These are phyloP conservation scores for Apeltes quadracus DNA, from an alignment of 2,113 vertebrate species.

Conservation along the genomic window DNA sequence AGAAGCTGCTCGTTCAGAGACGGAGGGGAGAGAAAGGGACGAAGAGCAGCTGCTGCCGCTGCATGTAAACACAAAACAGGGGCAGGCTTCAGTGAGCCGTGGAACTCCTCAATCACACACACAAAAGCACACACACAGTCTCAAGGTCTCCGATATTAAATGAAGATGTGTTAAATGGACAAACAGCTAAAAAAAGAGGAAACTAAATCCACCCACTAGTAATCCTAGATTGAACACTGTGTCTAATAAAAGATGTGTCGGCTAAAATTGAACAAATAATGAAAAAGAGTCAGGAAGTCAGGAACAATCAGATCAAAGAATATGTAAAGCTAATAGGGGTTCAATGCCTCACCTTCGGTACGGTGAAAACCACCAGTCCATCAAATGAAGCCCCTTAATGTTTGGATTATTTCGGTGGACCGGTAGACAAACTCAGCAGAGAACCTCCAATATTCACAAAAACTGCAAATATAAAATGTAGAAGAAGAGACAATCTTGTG, in stretches of 20 bases:
- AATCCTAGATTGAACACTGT: not conserved
- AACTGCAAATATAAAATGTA: not conserved
- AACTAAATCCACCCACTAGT: not conserved
- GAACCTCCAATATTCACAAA: not conserved
- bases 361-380: not conserved
- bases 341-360: not conserved
- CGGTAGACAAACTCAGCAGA: not conserved
- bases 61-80: slow-evolving; percentile 52
- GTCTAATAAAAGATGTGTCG: not conserved
- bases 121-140: not conserved
- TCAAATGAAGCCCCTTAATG: not conserved
- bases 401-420: not conserved
- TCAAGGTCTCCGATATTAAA: not conserved
- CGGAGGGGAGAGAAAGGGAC: slow-evolving; percentile 18
- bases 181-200: slow-evolving; percentile 9
- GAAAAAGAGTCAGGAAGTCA: too few species aligned
- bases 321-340: not conserved
- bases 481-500: not conserved
- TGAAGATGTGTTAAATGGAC: not conserved
- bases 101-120: not conserved
- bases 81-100: slow-evolving; percentile 35
- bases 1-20: slow-evolving; percentile 1
- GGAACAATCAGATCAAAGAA: not conserved
- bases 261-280: not conserved
- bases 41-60: slow-evolving; percentile 56